Conservation (phyloP, 2,888 invertebrate species). For the Trichacis sp. region DNA sequence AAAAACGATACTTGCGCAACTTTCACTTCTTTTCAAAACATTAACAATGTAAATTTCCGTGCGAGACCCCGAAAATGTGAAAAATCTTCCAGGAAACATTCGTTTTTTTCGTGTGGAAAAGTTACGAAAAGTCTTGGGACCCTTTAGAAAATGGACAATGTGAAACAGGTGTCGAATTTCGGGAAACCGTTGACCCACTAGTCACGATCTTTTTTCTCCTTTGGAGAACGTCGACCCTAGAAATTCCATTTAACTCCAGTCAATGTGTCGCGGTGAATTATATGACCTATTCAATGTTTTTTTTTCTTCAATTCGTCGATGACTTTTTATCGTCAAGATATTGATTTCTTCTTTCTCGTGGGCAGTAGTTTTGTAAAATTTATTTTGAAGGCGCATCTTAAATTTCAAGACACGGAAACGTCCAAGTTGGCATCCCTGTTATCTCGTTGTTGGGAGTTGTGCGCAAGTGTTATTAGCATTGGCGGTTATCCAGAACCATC, state of each 20-base stretch:
- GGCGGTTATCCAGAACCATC: slow-evolving; percentile 63
- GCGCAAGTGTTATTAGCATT: slow-evolving; percentile 60
- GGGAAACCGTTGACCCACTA: slow-evolving; percentile 56
- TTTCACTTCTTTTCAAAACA: not conserved
- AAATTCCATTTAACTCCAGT: slow-evolving; percentile 42
- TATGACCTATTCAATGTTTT: not conserved
- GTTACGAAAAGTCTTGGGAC: too few relatives aligned
- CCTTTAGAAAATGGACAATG: slow-evolving; percentile 10
- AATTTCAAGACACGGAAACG: slow-evolving; percentile 47
- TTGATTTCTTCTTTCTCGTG: not conserved
- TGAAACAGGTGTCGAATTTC: slow-evolving; percentile 52
- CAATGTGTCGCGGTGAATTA: not conserved
- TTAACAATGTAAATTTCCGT: too few relatives aligned
- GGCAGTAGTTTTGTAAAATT: too few relatives aligned
- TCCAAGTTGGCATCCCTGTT: slow-evolving; percentile 41
- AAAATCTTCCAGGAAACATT: too few relatives aligned
- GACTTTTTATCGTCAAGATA: not conserved
- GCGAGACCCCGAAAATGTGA: too few relatives aligned
- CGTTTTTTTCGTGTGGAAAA: too few relatives aligned
- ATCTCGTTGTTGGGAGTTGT: slow-evolving; percentile 44
- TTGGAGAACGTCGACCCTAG: slow-evolving; percentile 44
- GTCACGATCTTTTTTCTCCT: slow-evolving; percentile 39
- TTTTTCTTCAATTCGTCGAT: not conserved
- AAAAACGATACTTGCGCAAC: not conserved
- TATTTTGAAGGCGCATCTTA: slow-evolving; percentile 2